These are phyloP conservation scores for Catostomus latipinnis DNA, from an alignment of 2,797 vertebrate species.

Conservation along the genomic window DNA sequence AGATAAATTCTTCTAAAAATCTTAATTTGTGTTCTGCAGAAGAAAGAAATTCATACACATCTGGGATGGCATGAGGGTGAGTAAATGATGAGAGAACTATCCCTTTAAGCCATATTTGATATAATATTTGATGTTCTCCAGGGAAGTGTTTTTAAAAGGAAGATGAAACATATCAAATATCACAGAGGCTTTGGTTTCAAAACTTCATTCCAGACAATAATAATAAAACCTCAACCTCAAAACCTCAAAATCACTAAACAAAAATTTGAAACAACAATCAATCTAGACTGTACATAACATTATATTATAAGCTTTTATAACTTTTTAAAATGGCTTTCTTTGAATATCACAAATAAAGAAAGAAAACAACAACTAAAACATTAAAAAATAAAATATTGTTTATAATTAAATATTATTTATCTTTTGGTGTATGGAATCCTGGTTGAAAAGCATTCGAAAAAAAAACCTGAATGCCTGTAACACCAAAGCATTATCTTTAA, in stretches of 20 bases:
- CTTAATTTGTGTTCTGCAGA: too few species aligned
- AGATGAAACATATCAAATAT: not conserved
- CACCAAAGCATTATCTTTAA: not conserved
- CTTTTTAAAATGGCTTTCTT: slow-evolving; percentile 44
- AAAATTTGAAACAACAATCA: not conserved
- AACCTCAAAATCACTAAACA: not conserved
- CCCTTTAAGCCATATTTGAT: not conserved
- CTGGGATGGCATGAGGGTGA: too few species aligned
- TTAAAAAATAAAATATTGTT: slow-evolving; percentile 23
- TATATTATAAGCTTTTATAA: slow-evolving; percentile 27
- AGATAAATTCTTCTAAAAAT: too few species aligned
- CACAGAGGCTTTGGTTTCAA: slow-evolving; percentile 44
- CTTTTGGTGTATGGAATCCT: slow-evolving; percentile 37
- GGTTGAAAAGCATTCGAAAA: slow-evolving; percentile 32
- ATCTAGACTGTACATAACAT: slow-evolving; percentile 43
- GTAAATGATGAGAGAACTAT: too few species aligned
- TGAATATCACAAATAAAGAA: slow-evolving; percentile 44
- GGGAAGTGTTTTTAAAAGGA: not conserved
- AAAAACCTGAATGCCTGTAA: slow-evolving; percentile 9
- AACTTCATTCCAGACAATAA: slow-evolving; percentile 39
- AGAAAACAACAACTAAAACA: slow-evolving; percentile 38
- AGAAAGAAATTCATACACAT: too few species aligned
- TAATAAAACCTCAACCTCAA: not conserved
- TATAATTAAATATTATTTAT: slow-evolving; percentile 34
- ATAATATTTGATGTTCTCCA: slow-evolving; percentile 13